Base-by-base conservation (phyloP, 2,888 invertebrate species). In the Protophormia terraenovae region DNA sequence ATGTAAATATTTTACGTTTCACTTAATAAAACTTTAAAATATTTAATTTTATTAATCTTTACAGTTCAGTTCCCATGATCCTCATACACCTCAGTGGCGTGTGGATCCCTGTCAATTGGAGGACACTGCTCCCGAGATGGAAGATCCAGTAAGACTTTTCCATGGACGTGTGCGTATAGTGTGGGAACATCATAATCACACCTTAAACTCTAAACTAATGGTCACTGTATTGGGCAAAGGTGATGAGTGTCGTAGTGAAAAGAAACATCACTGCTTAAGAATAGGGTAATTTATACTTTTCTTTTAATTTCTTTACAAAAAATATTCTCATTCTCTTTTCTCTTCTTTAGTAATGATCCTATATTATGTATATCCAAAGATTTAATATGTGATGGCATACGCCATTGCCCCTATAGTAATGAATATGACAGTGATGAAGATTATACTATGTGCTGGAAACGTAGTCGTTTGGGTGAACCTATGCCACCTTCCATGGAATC, bases 371-470 rank as follows among this genome's bases (percentile, higher is more conserved):
- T 96, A 75, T 95, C 95, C 0, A 94, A 94, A 67, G 94, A 94
- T 88, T 92, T 95, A 86, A 93, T 95, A 19, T 96, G 96, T 90
- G 95, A 96, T 87, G 95, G 95, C 10, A 94, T 95, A 24, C 93
- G 94, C 1, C 95, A 96, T 89, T 96, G 96, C 87, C 95, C 95
- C 0, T 94, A 94, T 0, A 95, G 95, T 4, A 95, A 94, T 82
- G 94, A 94, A 84, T 94, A 94, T 87, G 94, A 94, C 41, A 92
- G 92, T 88, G 93, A 93, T 83, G 93, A 93, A 89, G 92, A 93
- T 86, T 90, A 90, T 79, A 88, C 90, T 75, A 89, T 92, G 88
- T 93, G 93, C 88, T 90, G 90, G 87, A 91, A 90, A 78, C 89
- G 88, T 72, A 90, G 89, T 29, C 91, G 90, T 29, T 88, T 89